Evolutionary conservation across 2,113 vertebrate species (phyloP), one percentile per base, ranked within the genome.

Genomic region (Coracopsis vasa): DNA sequence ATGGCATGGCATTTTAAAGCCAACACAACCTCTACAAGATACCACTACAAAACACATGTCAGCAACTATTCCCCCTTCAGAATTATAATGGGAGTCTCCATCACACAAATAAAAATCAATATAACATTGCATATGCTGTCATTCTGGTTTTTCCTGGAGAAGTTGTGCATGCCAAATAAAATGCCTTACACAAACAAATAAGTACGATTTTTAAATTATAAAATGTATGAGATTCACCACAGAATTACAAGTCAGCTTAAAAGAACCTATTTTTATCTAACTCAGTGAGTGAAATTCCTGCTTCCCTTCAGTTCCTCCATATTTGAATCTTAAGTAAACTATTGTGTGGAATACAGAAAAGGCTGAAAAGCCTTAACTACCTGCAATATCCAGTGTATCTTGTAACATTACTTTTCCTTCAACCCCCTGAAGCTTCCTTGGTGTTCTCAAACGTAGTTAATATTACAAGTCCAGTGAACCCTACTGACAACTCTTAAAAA

Each of bases 181-280:
- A 88, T 8, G 51, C 62, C 45, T 88, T 9, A 27, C 8, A 48
- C 47, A 95, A 95, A 84, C 50, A 85, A 58, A 67, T 69, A 39
- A 10, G 27, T 1, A 54, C 10, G 17, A 45, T 41, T 28, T 53
- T 9, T 6, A 50, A 88, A 54, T 62, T 47, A 88, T 80, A 88
- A 94, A 93, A 92, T 39, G 60, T 10, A 77, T 74, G 69, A 96
- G 91, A 80, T 79, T 95, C 77, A 74, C 51, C 47, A 70, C 42
- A 91, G 64, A 96, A 86, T 61, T 83, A 56, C 77, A 89, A 86
- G 86, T 71, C 92, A 92, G 69, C 77, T 91, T 88, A 84, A 81
- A 81, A 35, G 54, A 86, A 45, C 37, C 69, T 92, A 89, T 89
- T 95, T 95, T 96, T 91, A 95, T 86, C 66, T 41, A 94, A 88